These are phyloP conservation scores for Pelecanoides urinatrix DNA, from an alignment of 2,113 vertebrate species.

Conservation along the genomic window DNA sequence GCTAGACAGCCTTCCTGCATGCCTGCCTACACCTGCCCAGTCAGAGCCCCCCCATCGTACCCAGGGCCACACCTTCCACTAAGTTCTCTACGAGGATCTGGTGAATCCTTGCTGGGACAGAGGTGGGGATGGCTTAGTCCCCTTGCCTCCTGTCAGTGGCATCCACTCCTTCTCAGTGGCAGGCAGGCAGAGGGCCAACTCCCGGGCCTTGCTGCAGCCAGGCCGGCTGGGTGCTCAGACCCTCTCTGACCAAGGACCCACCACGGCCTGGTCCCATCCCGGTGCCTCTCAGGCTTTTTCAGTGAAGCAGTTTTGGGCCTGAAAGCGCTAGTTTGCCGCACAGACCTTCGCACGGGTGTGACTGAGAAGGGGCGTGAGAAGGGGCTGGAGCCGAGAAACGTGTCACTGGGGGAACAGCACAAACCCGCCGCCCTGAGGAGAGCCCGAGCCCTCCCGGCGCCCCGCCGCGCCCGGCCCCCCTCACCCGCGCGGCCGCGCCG, in stretches of 20 bases:
- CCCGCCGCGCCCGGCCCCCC: background rate
- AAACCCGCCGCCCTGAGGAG: no score
- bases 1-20: background rate
- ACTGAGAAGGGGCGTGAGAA: no score
- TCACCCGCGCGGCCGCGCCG: no score
- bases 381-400: background rate
- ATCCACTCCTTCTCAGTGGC: accelerated
- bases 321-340: background rate
- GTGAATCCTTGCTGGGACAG: background rate
- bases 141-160: background rate
- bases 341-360: no score
- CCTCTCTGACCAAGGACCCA: no score
- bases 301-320: accelerated
- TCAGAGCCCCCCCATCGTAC: background rate
- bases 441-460: no score
- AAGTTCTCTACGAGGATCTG: accelerated
- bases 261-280: background rate
- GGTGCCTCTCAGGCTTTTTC: background rate
- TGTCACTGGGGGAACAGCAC: background rate
- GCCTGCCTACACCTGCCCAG: background rate
- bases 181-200: background rate
- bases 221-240: background rate
- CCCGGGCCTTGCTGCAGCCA: background rate
- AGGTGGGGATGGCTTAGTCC: accelerated
- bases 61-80: accelerated